A percentile compares a stretch with the other conserved stretches of the same genome.
Conservation (phyloP, 2,888 invertebrate genomes). For the Drosophila stalkeri region DNA sequence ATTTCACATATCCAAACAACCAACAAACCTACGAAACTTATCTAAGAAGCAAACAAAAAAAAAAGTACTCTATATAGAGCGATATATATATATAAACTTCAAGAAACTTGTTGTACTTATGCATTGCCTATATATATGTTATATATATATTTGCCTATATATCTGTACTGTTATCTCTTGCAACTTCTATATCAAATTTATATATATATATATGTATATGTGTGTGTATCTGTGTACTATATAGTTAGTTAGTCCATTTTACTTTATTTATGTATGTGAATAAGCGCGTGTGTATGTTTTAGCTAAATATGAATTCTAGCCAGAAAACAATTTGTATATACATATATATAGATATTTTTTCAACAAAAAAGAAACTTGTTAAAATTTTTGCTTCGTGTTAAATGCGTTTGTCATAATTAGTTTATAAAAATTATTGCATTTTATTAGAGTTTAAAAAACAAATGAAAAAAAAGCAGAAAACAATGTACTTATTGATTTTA, state of each 20-base stretch:
- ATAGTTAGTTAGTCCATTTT: conserved; percentile 44
- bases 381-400: conserved; percentile 60
- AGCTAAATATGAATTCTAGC: conserved; percentile 21
- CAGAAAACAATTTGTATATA: conserved; percentile 46
- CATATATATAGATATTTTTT: conserved; percentile 41
- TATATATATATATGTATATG: conserved; percentile 24
- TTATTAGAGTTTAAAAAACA: conserved; percentile 48
- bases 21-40: conserved; percentile 40
- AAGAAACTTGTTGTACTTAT: conserved; percentile 48
- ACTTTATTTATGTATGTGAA: conserved; percentile 31
- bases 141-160: conserved; percentile 21
- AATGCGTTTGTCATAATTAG: conserved; percentile 42
- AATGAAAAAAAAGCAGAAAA: conserved; percentile 9
- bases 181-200: conserved; percentile 30
- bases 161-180: conserved; percentile 21
- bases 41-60: conserved; percentile 24
- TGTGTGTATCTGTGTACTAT: conserved; percentile 11
- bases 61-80: conserved; percentile 5
- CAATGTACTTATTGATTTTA: conserved; percentile 60
- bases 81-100: conserved; percentile 46
- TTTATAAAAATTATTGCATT: conserved; percentile 62
- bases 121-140: conserved; percentile 14
- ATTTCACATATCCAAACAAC: conserved; percentile 54
- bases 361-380: conserved; percentile 42
- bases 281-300: conserved; percentile 24